These are phyloP conservation scores for Apus apus DNA, from an alignment of 2,113 vertebrate species.

Conservation along the genomic window DNA sequence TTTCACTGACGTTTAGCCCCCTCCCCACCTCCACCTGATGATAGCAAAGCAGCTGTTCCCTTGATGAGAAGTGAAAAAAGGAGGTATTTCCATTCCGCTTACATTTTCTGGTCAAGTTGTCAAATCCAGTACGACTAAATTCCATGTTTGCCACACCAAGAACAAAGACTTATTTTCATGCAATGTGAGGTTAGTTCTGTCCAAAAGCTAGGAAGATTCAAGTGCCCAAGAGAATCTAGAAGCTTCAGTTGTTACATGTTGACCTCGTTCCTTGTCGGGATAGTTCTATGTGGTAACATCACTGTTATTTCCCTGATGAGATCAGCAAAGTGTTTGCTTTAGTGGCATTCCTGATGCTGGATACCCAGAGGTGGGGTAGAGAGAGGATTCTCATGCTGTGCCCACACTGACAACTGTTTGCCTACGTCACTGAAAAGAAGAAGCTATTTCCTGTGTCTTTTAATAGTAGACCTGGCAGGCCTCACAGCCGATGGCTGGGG, in stretches of 20 bases:
- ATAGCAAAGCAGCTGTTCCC: background rate
- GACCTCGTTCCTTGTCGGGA: background rate
- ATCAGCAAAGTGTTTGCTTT: background rate
- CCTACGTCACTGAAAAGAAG: background rate
- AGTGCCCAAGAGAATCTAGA: background rate
- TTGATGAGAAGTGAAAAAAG: background rate
- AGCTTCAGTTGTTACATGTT: background rate
- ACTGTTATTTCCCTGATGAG: background rate
- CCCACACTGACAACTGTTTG: background rate
- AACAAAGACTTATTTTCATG: background rate
- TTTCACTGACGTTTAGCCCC: background rate
- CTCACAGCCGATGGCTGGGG: fast-evolving
- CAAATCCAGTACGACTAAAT: background rate
- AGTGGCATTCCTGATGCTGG: background rate
- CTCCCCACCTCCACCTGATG: background rate
- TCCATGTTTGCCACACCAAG: background rate
- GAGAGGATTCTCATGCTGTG: background rate
- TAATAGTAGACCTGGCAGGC: background rate
- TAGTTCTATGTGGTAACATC: background rate
- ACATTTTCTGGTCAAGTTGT: background rate
- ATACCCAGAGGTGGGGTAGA: background rate
- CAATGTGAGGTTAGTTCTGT: background rate
- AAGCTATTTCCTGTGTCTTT: background rate
- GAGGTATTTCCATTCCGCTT: background rate
- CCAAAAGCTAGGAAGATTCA: background rate